phyloP scores from a whole-genome alignment of 2,113 vertebrate genomes.

The Sebastes schlegelii region DNA sequence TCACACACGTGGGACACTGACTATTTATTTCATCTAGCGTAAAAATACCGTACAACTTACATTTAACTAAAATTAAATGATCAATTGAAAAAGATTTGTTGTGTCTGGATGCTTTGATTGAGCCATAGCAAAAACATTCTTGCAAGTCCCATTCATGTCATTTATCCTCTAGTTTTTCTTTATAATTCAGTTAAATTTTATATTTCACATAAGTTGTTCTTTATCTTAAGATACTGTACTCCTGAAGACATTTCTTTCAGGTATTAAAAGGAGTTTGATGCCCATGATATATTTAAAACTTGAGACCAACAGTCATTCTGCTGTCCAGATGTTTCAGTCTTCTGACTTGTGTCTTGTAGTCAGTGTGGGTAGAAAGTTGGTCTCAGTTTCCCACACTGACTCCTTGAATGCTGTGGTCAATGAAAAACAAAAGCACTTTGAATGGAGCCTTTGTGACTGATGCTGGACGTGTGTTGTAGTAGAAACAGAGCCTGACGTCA shows the following conservation, averaged over 20 bases:
- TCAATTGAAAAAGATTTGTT: not conserved
- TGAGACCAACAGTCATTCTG: not conserved
- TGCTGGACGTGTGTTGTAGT: too few relatives aligned
- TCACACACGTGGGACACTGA: constrained; percentile 24
- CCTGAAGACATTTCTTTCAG: not conserved
- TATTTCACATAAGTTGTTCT: not conserved
- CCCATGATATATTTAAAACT: not conserved
- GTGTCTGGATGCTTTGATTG: not conserved
- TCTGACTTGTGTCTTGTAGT: too few relatives aligned
- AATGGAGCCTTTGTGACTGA: too few relatives aligned
- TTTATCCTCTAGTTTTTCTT: not conserved
- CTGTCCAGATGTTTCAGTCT: constrained; percentile 44
- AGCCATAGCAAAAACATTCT: not conserved
- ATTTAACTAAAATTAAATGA: not conserved
- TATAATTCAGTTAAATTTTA: not conserved
- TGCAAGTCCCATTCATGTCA: not conserved
- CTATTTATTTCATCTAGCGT: not conserved
- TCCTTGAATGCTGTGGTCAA: constrained; percentile 51
- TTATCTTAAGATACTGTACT: too few relatives aligned
- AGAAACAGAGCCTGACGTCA: too few relatives aligned
- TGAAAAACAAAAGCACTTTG: constrained; percentile 53
- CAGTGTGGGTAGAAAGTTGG: too few relatives aligned
- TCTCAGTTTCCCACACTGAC: not conserved
- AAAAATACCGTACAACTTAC: not conserved
- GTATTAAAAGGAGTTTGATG: not conserved